A percentile compares a stretch with the other conserved stretches of the same genome.
Evolutionary conservation across 2,113 vertebrate genomes (phyloP).

Genomic region (Cyanoramphus novaezelandiae): DNA sequence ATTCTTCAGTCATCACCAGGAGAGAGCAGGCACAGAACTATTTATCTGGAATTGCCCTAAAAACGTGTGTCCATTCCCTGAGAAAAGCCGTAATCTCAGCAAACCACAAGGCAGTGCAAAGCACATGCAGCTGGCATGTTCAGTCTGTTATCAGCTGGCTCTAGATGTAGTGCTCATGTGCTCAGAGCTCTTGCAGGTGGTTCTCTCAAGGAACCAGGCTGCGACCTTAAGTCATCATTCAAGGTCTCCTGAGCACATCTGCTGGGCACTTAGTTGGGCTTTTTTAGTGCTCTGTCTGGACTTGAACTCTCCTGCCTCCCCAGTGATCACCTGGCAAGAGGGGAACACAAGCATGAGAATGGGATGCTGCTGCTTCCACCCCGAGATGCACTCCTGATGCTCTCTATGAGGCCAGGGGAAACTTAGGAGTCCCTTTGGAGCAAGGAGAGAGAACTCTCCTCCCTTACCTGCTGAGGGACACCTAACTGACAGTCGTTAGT

Average conservation of each 20-base stretch:
- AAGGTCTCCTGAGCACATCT: neutral
- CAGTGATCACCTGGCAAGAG: neutral
- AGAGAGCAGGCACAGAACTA: neutral
- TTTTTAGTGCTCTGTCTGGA: neutral
- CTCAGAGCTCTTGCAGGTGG: neutral
- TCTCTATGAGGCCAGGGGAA: neutral
- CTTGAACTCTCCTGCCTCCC: neutral
- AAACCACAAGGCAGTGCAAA: neutral
- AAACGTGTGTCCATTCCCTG: neutral
- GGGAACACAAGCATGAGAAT: neutral
- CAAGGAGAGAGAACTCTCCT: neutral
- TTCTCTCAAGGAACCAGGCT: neutral
- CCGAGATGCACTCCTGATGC: neutral
- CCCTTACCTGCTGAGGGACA: neutral
- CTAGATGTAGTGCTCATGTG: neutral
- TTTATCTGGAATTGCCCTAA: neutral
- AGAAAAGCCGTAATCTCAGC: neutral
- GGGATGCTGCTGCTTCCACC: neutral
- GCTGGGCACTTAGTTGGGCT: neutral
- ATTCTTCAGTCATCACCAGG: neutral
- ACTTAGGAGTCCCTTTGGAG: neutral
- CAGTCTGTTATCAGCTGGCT: rapidly evolving
- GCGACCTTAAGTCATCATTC: neutral
- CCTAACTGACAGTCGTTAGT: neutral
- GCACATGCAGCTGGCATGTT: rapidly evolving